Base-by-base conservation (phyloP, 1,140 invertebrate genomes). In the Megathymus violae region DNA sequence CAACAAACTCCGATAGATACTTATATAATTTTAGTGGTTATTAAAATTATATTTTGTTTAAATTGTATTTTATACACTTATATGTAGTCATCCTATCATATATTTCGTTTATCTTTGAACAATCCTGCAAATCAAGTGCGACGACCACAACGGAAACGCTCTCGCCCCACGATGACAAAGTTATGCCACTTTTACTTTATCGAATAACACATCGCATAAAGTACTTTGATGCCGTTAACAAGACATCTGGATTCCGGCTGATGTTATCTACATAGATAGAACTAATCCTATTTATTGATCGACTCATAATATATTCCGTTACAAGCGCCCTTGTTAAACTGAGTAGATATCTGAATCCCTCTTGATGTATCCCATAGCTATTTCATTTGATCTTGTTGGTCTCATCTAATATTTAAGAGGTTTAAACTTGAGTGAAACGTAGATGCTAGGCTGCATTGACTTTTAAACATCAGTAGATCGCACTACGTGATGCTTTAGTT, bases 361-460 rank as follows among this genome's bases (percentile, higher is more conserved):
- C 80, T 80, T 74, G 68, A 86, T 79, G 72, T 84, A 84, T 80
- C 78, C 69, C 75, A 78, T 81, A 74, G 82, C 79, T 80, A 82
- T 89, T 90, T 89, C 86, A 85, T 88, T 88, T 86, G 85, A 89
- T 91, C 85, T 82, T 75, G 80, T 81, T 77, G 76, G 71, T 77
- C 74, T 80, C 85, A 89, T 91, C 78, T 87, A 91, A 89, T 89
- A 89, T 91, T 91, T 82, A 91, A 78, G 69, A 69, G 74, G 78
- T 85, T 87, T 87, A 86, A 85, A 83, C 78, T 85, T 76, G 79
- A 82, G 81, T 78, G 82, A 81, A 74, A 79, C 74, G 65, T 67
- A 67, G 63, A 73, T 71, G 69, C 71, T 69, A 47, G 47, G 71
- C 64, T 74, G 79, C 82, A 85, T 71, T 82, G 76, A 82, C 79